Base-by-base conservation (phyloP, 2,888 invertebrate genomes). In the Physocephala rufipes region DNA sequence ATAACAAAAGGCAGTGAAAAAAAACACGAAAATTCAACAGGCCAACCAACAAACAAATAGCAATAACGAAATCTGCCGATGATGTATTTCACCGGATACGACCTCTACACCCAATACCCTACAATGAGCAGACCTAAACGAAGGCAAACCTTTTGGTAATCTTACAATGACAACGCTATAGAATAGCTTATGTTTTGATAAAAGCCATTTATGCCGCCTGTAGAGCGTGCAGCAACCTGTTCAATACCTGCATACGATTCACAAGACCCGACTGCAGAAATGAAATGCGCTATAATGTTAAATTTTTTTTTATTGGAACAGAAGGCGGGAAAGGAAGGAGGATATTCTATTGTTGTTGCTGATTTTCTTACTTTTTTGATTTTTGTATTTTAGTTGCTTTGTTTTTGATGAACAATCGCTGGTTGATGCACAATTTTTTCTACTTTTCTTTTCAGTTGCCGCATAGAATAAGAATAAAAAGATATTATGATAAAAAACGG, bases 221-320 rank as follows among this genome's bases (percentile, higher is more conserved):
- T 65, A 65, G 65, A 12, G 30, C 30, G 1, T 4, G 36, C 36
- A 36, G 26, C 24, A 19, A 65, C 51, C 30, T 51, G 19, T n/a
- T 51, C 19, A 30, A 51, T 30, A 15, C 30, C 9, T 36, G 36
- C 9, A 36, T 4, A 36, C 36, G 36, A 51, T 51, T 53, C 55
- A 43, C 55, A 55, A 66, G 53, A 47, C 36, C 36, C 4, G 36
- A 21, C 55, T 55, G 43, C 55, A 55, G 19, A 51, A 43, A 55
- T 66, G 30, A 66, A 66, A 53, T 55, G 43, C 53, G 24, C 12
- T 55, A 55, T 36, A 51, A 66, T 53, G 55, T 30, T 53, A 55
- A 24, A 55, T n/a, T 53, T 66, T 66, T 55, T 55, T 55, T 55
- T 12, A 13, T 55, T 49, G 24, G 36, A 4, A 36, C 5, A 7